These are phyloP conservation scores for Hartigia nigra DNA, from an alignment of 2,888 invertebrate genomes.

Conservation along the genomic window DNA sequence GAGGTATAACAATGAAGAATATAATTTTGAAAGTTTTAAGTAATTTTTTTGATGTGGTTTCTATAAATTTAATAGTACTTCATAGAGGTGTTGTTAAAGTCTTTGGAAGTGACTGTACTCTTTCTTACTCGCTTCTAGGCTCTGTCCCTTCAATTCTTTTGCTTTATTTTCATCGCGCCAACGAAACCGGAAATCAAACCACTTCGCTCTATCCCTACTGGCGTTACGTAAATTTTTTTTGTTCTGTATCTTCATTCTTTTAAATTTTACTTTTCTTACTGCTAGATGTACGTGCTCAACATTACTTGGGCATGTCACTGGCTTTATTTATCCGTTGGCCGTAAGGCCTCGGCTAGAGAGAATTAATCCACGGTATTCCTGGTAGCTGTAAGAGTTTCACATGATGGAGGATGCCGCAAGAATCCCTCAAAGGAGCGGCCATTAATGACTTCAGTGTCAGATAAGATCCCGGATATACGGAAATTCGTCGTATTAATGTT, in stretches of 20 bases:
- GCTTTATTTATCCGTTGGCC: not conserved
- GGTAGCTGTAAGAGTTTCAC: not conserved
- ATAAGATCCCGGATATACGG: constrained; percentile 1
- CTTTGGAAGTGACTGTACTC: not conserved
- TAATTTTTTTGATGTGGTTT: too few species aligned
- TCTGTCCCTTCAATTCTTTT: not conserved
- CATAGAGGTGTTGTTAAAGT: not conserved
- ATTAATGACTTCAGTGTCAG: not conserved
- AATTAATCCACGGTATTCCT: constrained; percentile 7
- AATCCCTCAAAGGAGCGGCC: not conserved
- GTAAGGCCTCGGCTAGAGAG: not conserved
- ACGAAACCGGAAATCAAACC: not conserved
- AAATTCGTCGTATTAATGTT: not conserved
- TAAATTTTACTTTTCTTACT: not conserved
- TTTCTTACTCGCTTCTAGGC: not conserved
- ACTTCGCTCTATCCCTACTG: not conserved
- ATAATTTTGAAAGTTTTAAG: too few species aligned
- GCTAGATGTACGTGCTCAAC: not conserved
- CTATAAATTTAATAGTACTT: not conserved
- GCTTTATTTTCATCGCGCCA: not conserved
- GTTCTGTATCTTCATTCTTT: not conserved
- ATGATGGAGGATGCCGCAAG: constrained; percentile 2
- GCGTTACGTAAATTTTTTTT: not conserved
- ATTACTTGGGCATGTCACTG: not conserved
- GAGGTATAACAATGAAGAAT: not conserved